These are phyloP conservation scores for Phyllotreta striolata DNA, from an alignment of 2,888 invertebrate species.

Conservation along the genomic window DNA sequence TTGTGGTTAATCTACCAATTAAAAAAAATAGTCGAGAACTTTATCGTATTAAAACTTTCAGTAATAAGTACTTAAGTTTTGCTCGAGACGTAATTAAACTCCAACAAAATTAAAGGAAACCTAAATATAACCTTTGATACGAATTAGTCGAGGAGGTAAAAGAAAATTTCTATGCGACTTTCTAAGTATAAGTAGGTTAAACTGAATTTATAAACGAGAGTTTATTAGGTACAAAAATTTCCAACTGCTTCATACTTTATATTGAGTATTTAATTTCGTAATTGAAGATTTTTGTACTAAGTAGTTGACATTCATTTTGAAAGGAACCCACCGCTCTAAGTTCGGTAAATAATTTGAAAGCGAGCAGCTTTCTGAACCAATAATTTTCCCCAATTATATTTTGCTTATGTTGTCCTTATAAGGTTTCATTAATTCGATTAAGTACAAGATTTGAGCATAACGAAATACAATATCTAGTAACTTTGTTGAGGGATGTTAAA, in stretches of 20 bases:
- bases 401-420: constrained; percentile 12
- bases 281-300: too few species aligned
- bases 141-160: background rate
- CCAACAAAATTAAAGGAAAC: constrained; percentile 13
- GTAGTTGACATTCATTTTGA: too few species aligned
- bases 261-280: too few species aligned
- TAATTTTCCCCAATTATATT: constrained; percentile 25
- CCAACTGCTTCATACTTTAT: too few species aligned
- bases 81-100: constrained; percentile 18
- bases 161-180: constrained; percentile 1
- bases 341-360: too few species aligned
- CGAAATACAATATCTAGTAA: constrained; percentile 8
- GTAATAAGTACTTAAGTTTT: constrained; percentile 20
- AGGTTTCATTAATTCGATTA: constrained; percentile 10
- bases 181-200: too few species aligned
- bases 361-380: background rate
- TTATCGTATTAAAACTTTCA: constrained; percentile 17
- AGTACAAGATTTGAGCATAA: constrained; percentile 1
- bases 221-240: too few species aligned
- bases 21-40: constrained; percentile 16
- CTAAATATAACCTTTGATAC: constrained; percentile 6
- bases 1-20: constrained; percentile 11
- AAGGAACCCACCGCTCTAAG: too few species aligned
- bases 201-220: too few species aligned
- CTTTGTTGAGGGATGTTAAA: background rate